phyloP scores from a whole-genome alignment of 2,888 invertebrate species.

The Phoenoteleia sp. region DNA sequence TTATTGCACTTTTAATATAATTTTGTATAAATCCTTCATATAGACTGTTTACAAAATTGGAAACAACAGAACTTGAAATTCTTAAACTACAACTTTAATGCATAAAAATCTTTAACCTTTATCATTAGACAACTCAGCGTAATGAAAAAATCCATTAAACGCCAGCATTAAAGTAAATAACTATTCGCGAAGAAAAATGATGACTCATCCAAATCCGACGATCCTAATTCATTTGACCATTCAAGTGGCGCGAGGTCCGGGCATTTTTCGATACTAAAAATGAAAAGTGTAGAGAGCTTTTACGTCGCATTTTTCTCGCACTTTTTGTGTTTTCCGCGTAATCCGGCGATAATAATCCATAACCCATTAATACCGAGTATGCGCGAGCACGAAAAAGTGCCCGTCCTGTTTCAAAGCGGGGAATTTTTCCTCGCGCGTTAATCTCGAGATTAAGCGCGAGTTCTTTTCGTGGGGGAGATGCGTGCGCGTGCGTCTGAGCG shows the following conservation, averaged over 20 bases:
- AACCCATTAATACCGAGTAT: constrained; percentile 73
- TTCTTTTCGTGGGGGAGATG: constrained; percentile 32
- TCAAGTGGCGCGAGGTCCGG: constrained; percentile 42
- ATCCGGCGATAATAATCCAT: constrained; percentile 74
- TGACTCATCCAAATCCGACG: constrained; percentile 34
- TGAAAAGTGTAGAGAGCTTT: constrained; percentile 66
- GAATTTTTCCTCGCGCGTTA: constrained; percentile 54
- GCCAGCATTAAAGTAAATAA: constrained; percentile 49
- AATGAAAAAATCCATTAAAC: constrained; percentile 37
- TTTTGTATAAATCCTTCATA: no score
- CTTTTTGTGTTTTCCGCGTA: constrained; percentile 59
- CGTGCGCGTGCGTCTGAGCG: constrained; percentile 31
- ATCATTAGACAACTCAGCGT: not conserved
- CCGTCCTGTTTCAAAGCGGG: constrained; percentile 49
- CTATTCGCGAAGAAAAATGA: constrained; percentile 24
- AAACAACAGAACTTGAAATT: not conserved
- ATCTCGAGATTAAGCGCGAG: constrained; percentile 51
- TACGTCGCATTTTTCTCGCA: constrained; percentile 50
- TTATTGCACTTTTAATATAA: no score
- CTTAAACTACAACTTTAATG: not conserved
- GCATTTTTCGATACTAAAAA: constrained; percentile 63
- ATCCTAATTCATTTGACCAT: constrained; percentile 63
- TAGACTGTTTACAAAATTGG: no score
- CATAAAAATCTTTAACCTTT: not conserved
- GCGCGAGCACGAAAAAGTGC: constrained; percentile 46